Evolutionary conservation across 2,888 invertebrate genomes (phyloP).

Genomic region (Conomelus anceps): DNA sequence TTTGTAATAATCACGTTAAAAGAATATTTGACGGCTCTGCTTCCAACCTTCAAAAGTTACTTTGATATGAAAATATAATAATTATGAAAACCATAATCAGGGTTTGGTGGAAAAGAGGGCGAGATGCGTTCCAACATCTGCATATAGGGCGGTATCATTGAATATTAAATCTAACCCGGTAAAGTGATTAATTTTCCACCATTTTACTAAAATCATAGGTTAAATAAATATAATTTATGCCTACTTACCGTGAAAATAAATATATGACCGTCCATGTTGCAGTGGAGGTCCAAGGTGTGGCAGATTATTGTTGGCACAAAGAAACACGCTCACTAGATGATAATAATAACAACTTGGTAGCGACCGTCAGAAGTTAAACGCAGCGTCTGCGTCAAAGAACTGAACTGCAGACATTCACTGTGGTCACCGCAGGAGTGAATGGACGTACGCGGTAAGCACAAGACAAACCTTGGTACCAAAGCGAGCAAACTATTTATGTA

Average conservation of each 20-base stretch:
- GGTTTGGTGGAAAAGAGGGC: too few relatives aligned
- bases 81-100: too few relatives aligned
- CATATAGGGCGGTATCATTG: not conserved
- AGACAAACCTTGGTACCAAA: not conserved
- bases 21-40: too few relatives aligned
- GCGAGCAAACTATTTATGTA: not conserved
- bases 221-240: too few relatives aligned
- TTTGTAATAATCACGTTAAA: too few relatives aligned
- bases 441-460: not conserved
- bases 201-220: too few relatives aligned
- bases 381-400: not conserved
- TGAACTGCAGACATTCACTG: not conserved
- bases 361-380: not conserved
- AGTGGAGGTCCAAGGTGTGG: not conserved
- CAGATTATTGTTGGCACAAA: not conserved
- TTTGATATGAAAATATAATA: too few relatives aligned
- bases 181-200: too few relatives aligned
- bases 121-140: too few relatives aligned
- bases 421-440: not conserved
- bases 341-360: not conserved
- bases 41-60: too few relatives aligned
- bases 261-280: not conserved
- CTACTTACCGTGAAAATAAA: not conserved
- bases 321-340: not conserved
- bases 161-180: not conserved